Evolutionary conservation across 2,797 vertebrate species (phyloP), one percentile per base, ranked within the genome.

Genomic region (Phrynocephalus guinanensis): DNA sequence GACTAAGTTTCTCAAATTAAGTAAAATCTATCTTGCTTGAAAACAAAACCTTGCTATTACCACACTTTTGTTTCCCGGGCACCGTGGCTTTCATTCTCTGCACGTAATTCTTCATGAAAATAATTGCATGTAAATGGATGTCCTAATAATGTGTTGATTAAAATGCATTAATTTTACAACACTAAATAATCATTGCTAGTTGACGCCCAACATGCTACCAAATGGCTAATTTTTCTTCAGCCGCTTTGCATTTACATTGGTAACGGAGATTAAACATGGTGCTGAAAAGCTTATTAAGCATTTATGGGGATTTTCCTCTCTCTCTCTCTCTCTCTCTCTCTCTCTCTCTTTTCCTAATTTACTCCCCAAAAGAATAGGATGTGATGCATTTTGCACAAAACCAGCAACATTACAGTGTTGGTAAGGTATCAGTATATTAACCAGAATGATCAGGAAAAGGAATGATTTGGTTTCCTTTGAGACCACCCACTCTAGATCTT

Each of bases 101-200:
- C 0, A 0, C 87, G 90, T 88, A 81, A 82, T 89, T 75, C 56
- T 85, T 73, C 6, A 83, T 85, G 73, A 88, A 89, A 92, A 90
- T 78, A 89, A 90, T 82, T 85, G 6, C 18, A 16, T 89, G 72
- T 85, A 90, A 92, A 93, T 82, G 66, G 78, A 79, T 90, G 48
- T 5, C 0, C 70, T 93, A 93, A 91, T 91, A 92, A 84, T 72
- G 88, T 48, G 52, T 86, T 93, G 86, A 93, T 95, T 91, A 93
- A 89, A 94, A 91, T 86, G 56, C 86, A 90, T 95, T 94, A 89
- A 88, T 94, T 93, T 92, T 91, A 80, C 73, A 90, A 86, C 73
- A 83, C 33, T 56, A 93, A 93, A 90, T 89, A 92, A 93, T 91
- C 30, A 86, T 79, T n/a, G 79, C 90, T 92, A 92, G 90, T 90